Percentiles rank a stretch among this genome's conserved stretches.
phyloP scores from a whole-genome alignment of 1,140 invertebrate species.

The Eciton burchellii region DNA sequence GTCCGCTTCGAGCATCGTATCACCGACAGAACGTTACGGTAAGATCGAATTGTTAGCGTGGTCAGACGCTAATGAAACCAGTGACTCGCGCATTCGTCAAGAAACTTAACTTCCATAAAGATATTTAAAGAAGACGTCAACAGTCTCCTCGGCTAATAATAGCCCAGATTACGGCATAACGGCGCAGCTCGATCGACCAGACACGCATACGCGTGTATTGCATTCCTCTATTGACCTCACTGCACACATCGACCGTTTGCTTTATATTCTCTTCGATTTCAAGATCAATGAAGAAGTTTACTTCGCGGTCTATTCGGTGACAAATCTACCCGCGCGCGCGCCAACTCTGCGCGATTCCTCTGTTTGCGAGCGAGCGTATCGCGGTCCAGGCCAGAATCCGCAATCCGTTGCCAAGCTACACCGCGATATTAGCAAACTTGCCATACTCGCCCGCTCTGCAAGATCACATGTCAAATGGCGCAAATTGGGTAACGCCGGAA shows the following conservation, averaged over 20 bases:
- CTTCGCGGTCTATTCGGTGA: not conserved
- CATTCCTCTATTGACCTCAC: not conserved
- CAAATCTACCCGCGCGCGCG: not conserved
- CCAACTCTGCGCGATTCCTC: slow-evolving; percentile 1
- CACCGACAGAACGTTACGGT: not conserved
- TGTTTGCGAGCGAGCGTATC: not conserved
- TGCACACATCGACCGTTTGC: not conserved
- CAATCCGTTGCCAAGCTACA: slow-evolving; percentile 24
- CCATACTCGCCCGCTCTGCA: not conserved
- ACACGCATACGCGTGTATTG: not conserved
- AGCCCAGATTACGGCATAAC: not conserved
- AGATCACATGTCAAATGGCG: slow-evolving; percentile 31
- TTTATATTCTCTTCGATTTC: slow-evolving; percentile 8
- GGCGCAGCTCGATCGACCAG: not conserved
- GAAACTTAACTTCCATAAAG: not conserved
- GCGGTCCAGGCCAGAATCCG: not conserved
- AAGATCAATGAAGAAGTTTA: slow-evolving; percentile 28
- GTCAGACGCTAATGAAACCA: not conserved
- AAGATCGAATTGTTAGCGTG: not conserved
- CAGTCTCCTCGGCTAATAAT: not conserved
- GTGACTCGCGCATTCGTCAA: not conserved
- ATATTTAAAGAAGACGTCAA: not conserved
- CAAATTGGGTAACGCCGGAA: slow-evolving; percentile 17
- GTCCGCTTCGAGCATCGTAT: not conserved
- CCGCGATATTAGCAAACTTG: slow-evolving; percentile 38